Evolutionary conservation across 35 echinoderm and acorn worm genomes (phyloP).

Genomic region (Apostichopus californicus): DNA sequence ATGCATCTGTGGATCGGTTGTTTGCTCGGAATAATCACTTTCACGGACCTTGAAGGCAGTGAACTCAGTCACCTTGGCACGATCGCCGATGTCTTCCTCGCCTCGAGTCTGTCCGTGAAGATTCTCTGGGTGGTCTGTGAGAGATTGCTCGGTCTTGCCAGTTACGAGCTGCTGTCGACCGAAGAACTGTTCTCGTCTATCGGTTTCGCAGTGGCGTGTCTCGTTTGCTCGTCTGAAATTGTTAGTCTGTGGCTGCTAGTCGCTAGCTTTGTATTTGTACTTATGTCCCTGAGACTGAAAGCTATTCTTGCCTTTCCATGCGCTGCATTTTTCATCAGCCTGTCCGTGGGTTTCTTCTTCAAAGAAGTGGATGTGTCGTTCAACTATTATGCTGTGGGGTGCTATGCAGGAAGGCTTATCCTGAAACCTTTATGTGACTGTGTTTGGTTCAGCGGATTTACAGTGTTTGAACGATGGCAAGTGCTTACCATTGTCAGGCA

Average conservation of each 20-base stretch:
- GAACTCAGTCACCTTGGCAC: constrained; percentile 41
- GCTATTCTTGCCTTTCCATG: constrained; percentile 73
- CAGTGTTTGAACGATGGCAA: constrained; percentile 88
- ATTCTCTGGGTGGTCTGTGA: constrained; percentile 69
- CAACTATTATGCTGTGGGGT: constrained; percentile 71
- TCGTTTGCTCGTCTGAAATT: constrained; percentile 61
- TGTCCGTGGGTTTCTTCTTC: constrained; percentile 81
- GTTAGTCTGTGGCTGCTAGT: constrained; percentile 80
- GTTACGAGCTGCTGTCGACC: constrained; percentile 68
- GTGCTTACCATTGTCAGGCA: constrained; percentile 63
- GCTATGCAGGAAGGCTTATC: constrained; percentile 74
- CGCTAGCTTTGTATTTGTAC: constrained; percentile 65
- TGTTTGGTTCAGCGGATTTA: constrained; percentile 74
- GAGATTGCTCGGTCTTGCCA: constrained; percentile 59
- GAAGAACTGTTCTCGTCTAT: constrained; percentile 81
- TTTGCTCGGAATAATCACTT: constrained; percentile 87
- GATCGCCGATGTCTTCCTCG: constrained; percentile 66
- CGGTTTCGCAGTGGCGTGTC: constrained; percentile 87
- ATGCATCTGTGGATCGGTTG: constrained; percentile 94
- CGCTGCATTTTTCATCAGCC: constrained; percentile 50
- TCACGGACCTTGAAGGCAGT: constrained; percentile 39
- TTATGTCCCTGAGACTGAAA: constrained; percentile 79
- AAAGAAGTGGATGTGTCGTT: constrained; percentile 59
- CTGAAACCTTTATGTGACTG: constrained; percentile 70
- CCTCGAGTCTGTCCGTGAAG: constrained; percentile 75